These are phyloP conservation scores for Brachycybe producta DNA, from an alignment of 2,888 invertebrate species.

Conservation along the genomic window DNA sequence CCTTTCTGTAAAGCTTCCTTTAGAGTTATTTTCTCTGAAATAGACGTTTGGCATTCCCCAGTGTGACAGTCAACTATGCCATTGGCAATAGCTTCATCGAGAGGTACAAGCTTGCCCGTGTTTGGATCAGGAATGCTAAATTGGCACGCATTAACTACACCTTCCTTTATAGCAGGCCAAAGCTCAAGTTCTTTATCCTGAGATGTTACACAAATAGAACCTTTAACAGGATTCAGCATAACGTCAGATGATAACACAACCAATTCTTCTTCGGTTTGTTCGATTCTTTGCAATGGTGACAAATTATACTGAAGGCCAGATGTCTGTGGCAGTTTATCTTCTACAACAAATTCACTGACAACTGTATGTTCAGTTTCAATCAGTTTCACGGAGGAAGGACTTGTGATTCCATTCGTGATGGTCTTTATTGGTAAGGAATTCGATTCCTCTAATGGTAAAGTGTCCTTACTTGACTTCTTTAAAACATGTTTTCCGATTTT, in stretches of 20 bases:
- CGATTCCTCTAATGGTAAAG: no score
- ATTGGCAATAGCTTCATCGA: conserved; percentile 64
- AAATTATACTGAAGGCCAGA: conserved; percentile 37
- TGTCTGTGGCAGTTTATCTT: conserved; percentile 1
- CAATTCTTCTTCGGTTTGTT: conserved; percentile 43
- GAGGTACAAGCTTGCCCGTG: conserved; percentile 63
- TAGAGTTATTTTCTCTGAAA: conserved; percentile 46
- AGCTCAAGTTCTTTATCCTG: conserved; percentile 47
- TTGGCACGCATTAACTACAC: conserved; percentile 51
- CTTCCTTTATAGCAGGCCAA: conserved; percentile 59
- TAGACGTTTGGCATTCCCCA: conserved; percentile 47
- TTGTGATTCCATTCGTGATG: no score
- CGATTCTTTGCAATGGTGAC: no score
- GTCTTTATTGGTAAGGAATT: no score
- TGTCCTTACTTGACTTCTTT: neutral
- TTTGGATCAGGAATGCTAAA: conserved; percentile 55
- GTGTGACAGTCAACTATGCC: conserved; percentile 62
- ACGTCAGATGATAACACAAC: conserved; percentile 57
- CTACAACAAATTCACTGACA: conserved; percentile 41
- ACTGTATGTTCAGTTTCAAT: conserved; percentile 60
- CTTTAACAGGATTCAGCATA: conserved; percentile 64
- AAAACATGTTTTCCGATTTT: neutral
- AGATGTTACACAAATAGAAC: conserved; percentile 56
- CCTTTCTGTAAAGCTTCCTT: conserved; percentile 70
- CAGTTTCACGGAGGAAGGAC: no score